Evolutionary conservation across 2,888 invertebrate species (phyloP), one percentile per base, ranked within the genome.

Genomic region (Coronaproctus castanopsis): DNA sequence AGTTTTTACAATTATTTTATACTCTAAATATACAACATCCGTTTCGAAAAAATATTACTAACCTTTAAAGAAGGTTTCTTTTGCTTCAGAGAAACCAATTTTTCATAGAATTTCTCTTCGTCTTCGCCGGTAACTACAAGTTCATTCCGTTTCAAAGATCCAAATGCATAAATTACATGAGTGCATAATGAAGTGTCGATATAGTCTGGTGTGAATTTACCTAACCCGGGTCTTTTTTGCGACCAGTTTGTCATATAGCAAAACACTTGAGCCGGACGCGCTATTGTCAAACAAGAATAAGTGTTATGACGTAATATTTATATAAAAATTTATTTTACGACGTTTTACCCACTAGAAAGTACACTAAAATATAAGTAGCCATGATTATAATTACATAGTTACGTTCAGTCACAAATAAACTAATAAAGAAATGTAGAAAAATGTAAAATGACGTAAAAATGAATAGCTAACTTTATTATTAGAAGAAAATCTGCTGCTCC

Each of bases 221-320:
- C 93, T 2, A 81, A 78, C 58, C 89, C 88, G 0, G 87, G 87
- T 58, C 95, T 79, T 71, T 93, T 93, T 62, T 87, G 82, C 0
- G 95, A 90, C 95, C 96, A 97, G 67, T 89, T 95, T 1, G 96
- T 95, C 71, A 93, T 79, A 72, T 96, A 96, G 73, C 97, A 97
- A 68, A 95, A 84, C 2, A 91, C 83, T 74, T 88, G 87, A 0
- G 89, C 84, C 55, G 85, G 83, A 52, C 89, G 83, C 65, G 80
- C 90, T 90, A 72, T 1, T 70, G 70, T 19, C 36, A 53, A 55
- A 36, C 18, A 52, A 58, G 21, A 54, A 23, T 0, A 54, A 21
- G n/a, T n/a, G n/a, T n/a, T n/a, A n/a, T n/a, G n/a, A n/a, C n/a
- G n/a, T n/a, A n/a, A n/a, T n/a, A n/a, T n/a, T n/a, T n/a, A 54